phyloP scores from a whole-genome alignment of 2,888 invertebrate species.

The Adelphocoris suturalis region DNA sequence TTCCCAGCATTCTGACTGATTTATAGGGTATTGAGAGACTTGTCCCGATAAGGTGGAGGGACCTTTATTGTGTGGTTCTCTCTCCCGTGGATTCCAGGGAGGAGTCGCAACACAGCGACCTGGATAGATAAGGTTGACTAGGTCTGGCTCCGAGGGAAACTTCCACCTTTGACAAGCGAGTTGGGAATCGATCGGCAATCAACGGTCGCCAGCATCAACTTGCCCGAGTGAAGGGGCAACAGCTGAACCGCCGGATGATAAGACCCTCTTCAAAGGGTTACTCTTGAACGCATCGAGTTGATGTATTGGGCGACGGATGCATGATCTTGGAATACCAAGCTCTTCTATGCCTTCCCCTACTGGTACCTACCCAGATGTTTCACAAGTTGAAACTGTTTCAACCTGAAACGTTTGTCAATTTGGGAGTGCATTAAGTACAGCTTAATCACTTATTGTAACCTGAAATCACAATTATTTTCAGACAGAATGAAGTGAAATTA shows the following conservation, averaged over 20 bases:
- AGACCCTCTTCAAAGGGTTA: not conserved
- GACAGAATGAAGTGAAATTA: too few species aligned
- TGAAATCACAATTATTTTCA: too few species aligned
- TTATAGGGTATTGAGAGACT: not conserved
- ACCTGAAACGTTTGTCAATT: too few species aligned
- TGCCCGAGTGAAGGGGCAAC: not conserved
- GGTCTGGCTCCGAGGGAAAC: conserved; percentile 25
- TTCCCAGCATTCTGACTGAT: not conserved
- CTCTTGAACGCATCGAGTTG: not conserved
- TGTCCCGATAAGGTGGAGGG: not conserved
- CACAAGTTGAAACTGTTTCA: too few species aligned
- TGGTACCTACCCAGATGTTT: too few species aligned
- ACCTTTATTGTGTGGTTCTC: conserved; percentile 1
- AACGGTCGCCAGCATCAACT: not conserved
- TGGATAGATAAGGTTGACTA: conserved; percentile 58
- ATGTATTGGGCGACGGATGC: too few species aligned
- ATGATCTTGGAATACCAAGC: too few species aligned
- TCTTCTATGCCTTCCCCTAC: too few species aligned
- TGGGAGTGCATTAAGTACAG: too few species aligned
- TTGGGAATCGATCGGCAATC: conserved; percentile 9
- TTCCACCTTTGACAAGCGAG: conserved; percentile 1
- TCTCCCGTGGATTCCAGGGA: not conserved
- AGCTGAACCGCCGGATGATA: not conserved
- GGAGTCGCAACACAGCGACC: conserved; percentile 40
- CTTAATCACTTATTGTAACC: too few species aligned